phyloP scores from a whole-genome alignment of 2,888 invertebrate genomes.

The Noctuana brunneofusca region DNA sequence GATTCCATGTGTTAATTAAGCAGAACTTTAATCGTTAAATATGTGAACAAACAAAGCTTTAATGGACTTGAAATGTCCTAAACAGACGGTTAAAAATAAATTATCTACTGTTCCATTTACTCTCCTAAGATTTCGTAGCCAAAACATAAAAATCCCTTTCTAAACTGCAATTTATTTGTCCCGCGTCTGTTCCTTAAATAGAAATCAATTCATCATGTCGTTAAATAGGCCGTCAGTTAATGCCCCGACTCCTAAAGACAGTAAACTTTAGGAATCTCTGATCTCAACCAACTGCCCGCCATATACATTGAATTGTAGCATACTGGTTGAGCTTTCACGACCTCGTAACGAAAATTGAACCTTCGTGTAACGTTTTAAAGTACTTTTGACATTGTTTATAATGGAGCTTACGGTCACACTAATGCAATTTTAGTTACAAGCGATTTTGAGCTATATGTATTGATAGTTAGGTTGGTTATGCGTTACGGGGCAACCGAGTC shows the following conservation, averaged over 20 bases:
- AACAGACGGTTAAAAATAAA: background rate
- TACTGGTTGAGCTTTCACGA: constrained; percentile 56
- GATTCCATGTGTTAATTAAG: background rate
- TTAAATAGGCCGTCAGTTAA: constrained; percentile 39
- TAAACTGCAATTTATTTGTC: constrained; percentile 11
- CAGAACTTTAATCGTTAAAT: background rate
- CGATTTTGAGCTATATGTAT: constrained; percentile 36
- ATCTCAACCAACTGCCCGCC: constrained; percentile 73
- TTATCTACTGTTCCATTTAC: background rate
- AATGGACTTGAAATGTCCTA: background rate
- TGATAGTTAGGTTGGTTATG: constrained; percentile 36
- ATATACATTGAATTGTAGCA: constrained; percentile 62
- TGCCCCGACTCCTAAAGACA: constrained; percentile 42
- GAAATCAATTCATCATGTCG: constrained; percentile 39
- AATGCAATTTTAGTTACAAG: constrained; percentile 51
- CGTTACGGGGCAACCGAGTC: constrained; percentile 45
- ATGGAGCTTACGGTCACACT: constrained; percentile 54
- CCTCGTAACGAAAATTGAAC: constrained; percentile 32
- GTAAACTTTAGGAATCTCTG: constrained; percentile 63
- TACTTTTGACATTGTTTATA: constrained; percentile 39
- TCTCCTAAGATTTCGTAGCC: background rate
- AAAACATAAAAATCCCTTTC: constrained; percentile 4
- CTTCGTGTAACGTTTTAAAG: constrained; percentile 42
- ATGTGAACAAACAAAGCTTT: background rate
- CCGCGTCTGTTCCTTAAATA: constrained; percentile 25